A percentile compares a stretch with the other conserved stretches of the same genome.
Evolutionary conservation across 2,888 invertebrate species (phyloP).

Genomic region (Hirtodrosophila histrioides): DNA sequence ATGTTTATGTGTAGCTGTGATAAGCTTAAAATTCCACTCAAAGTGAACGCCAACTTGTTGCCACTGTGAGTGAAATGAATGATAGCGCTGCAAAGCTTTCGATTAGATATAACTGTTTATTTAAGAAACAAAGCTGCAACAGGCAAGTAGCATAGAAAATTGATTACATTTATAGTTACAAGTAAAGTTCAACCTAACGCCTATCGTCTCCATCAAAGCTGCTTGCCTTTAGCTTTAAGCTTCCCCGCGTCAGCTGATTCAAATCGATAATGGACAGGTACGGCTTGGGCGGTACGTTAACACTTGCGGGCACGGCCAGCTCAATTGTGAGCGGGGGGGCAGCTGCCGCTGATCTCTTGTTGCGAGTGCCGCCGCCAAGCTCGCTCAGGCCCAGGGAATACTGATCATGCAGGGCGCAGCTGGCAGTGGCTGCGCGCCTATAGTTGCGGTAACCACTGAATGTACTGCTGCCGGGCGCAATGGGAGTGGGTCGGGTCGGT

Average conservation of each 20-base stretch:
- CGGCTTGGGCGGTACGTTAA: constrained; percentile 86
- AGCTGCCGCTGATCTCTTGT: constrained; percentile 43
- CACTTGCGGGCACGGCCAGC: constrained; percentile 61
- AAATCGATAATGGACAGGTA: constrained; percentile 90
- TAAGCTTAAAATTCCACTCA: constrained; percentile 41
- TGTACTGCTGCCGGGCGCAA: constrained; percentile 78
- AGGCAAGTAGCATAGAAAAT: constrained; percentile 57
- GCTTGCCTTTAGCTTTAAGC: constrained; percentile 84
- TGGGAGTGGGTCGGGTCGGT: constrained; percentile 75
- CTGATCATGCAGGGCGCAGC: constrained; percentile 76
- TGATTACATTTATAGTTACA: constrained; percentile 29
- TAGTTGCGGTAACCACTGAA: constrained; percentile 80
- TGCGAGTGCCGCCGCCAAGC: constrained; percentile 33
- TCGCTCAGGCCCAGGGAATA: constrained; percentile 76
- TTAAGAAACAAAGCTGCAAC: constrained; percentile 47
- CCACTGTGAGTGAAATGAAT: constrained; percentile 17
- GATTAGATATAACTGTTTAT: constrained; percentile 53
- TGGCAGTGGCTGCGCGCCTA: constrained; percentile 63
- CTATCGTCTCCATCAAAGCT: constrained; percentile 66
- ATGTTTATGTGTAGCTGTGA: constrained; percentile 12
- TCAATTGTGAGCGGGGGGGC: constrained; percentile 53
- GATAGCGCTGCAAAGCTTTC: constrained; percentile 6
- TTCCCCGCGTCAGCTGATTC: constrained; percentile 88
- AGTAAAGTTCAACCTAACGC: constrained; percentile 41
- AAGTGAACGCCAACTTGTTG: constrained; percentile 48